A percentile compares a stretch with the other conserved stretches of the same genome.
These are phyloP conservation scores for Aphidius colemani DNA, from an alignment of 2,888 invertebrate species.

Conservation along the genomic window DNA sequence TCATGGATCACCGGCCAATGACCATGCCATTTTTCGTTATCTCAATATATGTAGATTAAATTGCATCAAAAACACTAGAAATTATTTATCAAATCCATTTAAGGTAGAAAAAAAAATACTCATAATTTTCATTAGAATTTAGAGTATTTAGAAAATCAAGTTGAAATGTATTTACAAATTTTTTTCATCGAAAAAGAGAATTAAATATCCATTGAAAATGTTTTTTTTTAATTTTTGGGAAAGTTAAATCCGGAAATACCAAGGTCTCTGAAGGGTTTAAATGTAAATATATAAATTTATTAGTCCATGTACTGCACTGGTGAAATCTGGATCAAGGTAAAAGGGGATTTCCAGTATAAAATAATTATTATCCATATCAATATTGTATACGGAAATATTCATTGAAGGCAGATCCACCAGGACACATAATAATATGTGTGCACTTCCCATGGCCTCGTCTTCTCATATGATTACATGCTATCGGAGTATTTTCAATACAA, in stretches of 20 bases:
- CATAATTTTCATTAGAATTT: no score
- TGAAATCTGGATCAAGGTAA: background rate
- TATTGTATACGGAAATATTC: background rate
- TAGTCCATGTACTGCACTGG: background rate
- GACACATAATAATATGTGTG: slow-evolving; percentile 51
- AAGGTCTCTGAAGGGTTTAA: no score
- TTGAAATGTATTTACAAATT: no score
- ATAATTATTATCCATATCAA: slow-evolving; percentile 29
- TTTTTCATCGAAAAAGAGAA: no score
- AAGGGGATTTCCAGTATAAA: slow-evolving; percentile 3
- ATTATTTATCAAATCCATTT: background rate
- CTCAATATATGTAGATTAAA: background rate
- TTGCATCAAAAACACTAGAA: background rate
- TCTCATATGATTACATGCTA: slow-evolving; percentile 51
- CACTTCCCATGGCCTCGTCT: slow-evolving; percentile 48
- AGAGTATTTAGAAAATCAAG: no score
- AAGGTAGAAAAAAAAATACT: no score
- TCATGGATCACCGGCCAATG: slow-evolving; percentile 21
- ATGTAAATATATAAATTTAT: no score
- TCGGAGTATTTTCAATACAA: slow-evolving; percentile 40
- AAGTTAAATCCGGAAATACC: no score
- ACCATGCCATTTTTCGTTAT: slow-evolving; percentile 13
- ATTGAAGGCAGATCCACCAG: background rate
- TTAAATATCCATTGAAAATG: no score
- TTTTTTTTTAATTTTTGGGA: no score